phyloP scores from a whole-genome alignment of 2,113 vertebrate species.

The Ammospiza caudacuta region DNA sequence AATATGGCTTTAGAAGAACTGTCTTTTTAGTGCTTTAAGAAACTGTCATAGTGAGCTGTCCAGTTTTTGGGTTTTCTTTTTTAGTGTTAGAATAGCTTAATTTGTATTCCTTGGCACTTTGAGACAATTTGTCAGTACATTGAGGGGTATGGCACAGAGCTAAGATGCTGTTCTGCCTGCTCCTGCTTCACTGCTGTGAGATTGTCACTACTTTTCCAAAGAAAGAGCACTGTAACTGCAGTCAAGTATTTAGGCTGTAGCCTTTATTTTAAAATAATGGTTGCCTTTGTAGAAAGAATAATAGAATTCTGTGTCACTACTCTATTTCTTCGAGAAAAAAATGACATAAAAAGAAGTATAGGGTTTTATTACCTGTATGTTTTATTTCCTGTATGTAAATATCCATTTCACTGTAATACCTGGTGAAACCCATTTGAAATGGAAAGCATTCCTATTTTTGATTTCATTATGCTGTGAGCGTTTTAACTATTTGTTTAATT shows the following conservation, averaged over 20 bases:
- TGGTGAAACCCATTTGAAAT: background rate
- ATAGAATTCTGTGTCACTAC: background rate
- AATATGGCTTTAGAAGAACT: background rate
- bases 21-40: background rate
- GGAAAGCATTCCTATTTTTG: background rate
- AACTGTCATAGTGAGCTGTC: background rate
- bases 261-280: background rate
- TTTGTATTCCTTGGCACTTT: background rate
- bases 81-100: background rate
- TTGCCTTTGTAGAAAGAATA: background rate
- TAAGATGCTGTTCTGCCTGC: background rate
- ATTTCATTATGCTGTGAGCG: accelerated
- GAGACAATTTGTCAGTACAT: background rate
- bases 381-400: background rate
- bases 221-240: background rate
- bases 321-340: background rate
- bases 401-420: background rate
- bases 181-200: background rate
- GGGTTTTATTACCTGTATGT: background rate
- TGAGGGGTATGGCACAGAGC: background rate
- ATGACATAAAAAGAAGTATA: background rate
- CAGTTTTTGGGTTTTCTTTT: background rate
- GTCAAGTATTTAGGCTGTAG: background rate
- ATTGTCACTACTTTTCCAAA: background rate
- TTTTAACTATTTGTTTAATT: background rate